Conservation (phyloP, 2,797 vertebrate species). For the Mormyrus hasselquistii region DNA sequence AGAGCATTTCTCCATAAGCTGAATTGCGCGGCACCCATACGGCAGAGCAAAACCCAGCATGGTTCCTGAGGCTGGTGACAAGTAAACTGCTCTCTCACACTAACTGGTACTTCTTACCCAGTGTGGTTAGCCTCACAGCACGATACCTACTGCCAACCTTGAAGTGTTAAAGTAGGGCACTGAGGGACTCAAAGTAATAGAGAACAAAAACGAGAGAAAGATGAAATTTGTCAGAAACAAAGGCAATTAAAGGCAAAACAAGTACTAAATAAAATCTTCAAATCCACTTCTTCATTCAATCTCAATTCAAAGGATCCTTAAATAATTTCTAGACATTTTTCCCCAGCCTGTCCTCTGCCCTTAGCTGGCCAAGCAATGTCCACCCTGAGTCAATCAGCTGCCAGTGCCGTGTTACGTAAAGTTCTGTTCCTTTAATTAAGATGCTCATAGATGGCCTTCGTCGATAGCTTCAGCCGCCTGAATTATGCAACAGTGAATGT, state of each 20-base stretch:
- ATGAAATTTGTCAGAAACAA: conserved; percentile 9
- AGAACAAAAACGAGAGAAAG: conserved; percentile 35
- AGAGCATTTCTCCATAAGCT: conserved; percentile 22
- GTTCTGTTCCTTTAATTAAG: neutral
- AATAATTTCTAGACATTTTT: neutral
- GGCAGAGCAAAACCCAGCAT: neutral
- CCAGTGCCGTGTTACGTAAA: neutral
- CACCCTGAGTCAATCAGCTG: neutral
- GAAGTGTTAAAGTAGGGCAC: conserved; percentile 63
- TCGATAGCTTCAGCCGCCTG: neutral
- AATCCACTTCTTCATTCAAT: neutral
- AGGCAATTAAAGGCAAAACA: neutral
- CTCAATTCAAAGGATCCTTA: neutral
- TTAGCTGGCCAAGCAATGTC: neutral
- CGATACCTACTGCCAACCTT: conserved; percentile 71
- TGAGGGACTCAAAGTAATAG: conserved; percentile 33
- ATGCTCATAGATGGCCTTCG: neutral
- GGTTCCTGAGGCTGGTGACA: neutral
- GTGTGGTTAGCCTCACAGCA: conserved; percentile 58
- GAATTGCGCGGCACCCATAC: conserved; percentile 19
- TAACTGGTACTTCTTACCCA: conserved; percentile 52
- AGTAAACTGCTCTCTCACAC: conserved; percentile 20
- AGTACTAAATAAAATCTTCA: neutral
- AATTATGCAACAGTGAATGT: neutral
- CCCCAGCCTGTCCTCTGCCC: neutral